Evolutionary conservation across 1,140 invertebrate species (phyloP), one percentile per base, ranked within the genome.

Genomic region (Drosophila subpulchrella): DNA sequence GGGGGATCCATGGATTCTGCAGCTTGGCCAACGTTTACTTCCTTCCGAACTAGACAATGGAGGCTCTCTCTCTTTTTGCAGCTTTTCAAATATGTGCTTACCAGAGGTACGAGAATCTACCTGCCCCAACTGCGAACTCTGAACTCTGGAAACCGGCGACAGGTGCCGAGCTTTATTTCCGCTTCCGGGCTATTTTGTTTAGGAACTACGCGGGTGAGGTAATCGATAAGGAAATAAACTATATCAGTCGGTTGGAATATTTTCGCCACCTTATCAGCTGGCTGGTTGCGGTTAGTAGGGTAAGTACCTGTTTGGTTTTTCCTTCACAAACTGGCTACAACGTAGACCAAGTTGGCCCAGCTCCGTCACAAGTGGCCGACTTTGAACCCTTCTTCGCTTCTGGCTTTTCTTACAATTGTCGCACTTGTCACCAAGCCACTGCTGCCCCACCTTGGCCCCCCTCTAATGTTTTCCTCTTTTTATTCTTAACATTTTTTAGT

Each of bases 341-440:
- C 47, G 10, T 10, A 27, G 61, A 36, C 20, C 32, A 44, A 38
- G 61, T 66, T 68, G 38, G 65, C 38, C 46, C 61, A 66, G 38
- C 61, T 68, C 44, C 65, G 65, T 67, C 65, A 68, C 65, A 68
- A 70, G 42, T 68, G 60, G 65, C 65, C 65, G 76, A 65, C 55
- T 62, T 50, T 48, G 57, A 56, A 75, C 66, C 60, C 46, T 55
- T 50, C 73, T 48, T 42, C 48, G 62, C 61, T 78, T 75, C 68
- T 71, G 75, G 60, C 56, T 75, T 78, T 73, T 55, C 66, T 82
- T 67, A 86, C 82, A 88, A 86, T 86, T 88, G 83, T 59, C 79
- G 82, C 83, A 88, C 82, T 88, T 86, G 83, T 86, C 82, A 78
- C 41, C 55, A 53, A 36, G 48, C 42, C 42, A 42, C 66, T 38